Percentiles rank a stretch among this genome's conserved stretches.
Conservation (phyloP, 2,797 vertebrate species). For the Thunnus albacares region DNA sequence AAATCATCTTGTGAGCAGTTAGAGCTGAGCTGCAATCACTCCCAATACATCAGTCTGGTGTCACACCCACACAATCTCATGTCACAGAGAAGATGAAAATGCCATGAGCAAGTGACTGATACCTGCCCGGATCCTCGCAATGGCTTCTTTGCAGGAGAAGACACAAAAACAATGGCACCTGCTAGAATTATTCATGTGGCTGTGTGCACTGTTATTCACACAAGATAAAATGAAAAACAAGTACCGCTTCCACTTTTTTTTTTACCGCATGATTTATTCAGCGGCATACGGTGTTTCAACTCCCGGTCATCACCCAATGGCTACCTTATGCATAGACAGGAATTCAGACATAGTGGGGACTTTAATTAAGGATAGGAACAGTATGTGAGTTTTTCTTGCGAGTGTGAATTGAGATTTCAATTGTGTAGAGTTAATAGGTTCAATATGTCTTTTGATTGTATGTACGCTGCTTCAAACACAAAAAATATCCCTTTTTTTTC, state of each 20-base stretch:
- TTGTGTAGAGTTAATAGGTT: slow-evolving; percentile 7
- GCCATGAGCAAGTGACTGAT: slow-evolving; percentile 74
- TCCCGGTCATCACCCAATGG: slow-evolving; percentile 39
- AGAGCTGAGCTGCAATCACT: slow-evolving; percentile 55
- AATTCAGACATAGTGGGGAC: slow-evolving; percentile 23
- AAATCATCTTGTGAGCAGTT: slow-evolving; percentile 61
- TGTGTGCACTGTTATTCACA: slow-evolving; percentile 52
- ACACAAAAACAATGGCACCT: slow-evolving; percentile 8
- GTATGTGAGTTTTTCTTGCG: neutral
- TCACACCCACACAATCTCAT: slow-evolving; percentile 73
- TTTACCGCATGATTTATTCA: slow-evolving; percentile 70
- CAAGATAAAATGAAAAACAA: slow-evolving; percentile 72
- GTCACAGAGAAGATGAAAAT: slow-evolving; percentile 79
- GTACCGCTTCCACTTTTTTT: slow-evolving; percentile 38
- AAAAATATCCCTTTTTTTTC: neutral
- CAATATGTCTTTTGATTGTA: slow-evolving; percentile 15
- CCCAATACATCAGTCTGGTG: slow-evolving; percentile 70
- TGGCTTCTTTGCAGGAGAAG: slow-evolving; percentile 31
- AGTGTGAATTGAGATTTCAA: neutral
- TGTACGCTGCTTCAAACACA: slow-evolving; percentile 9
- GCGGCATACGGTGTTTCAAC: slow-evolving; percentile 37
- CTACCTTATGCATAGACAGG: slow-evolving; percentile 31
- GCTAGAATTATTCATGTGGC: slow-evolving; percentile 28
- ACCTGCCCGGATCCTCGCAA: slow-evolving; percentile 61
- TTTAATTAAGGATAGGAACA: slow-evolving; percentile 59